phyloP scores from a whole-genome alignment of 1,140 invertebrate genomes.

The Leptopilina boulardi region DNA sequence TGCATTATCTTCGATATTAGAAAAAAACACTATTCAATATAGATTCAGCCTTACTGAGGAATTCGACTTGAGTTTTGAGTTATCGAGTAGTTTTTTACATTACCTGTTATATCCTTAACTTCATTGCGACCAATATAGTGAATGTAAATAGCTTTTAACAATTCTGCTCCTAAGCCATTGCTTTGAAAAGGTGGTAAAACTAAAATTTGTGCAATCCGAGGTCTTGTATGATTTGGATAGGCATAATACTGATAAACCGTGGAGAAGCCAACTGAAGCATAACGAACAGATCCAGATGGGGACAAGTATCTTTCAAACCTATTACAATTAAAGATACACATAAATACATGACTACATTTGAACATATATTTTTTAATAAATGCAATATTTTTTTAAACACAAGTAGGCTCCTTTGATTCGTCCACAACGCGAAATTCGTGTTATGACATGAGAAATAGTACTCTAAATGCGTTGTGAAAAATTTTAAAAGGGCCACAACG shows the following conservation, averaged over 20 bases:
- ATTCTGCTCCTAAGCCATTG: constrained; percentile 87
- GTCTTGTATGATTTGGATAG: constrained; percentile 90
- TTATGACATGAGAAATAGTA: too few relatives aligned
- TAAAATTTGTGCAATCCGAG: constrained; percentile 94
- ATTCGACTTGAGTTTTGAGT: too few relatives aligned
- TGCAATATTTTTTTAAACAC: too few relatives aligned
- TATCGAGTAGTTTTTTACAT: too few relatives aligned
- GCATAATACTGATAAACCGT: constrained; percentile 97
- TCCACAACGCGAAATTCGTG: too few relatives aligned
- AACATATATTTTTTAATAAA: too few relatives aligned
- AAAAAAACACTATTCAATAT: too few relatives aligned
- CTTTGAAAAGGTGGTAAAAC: constrained; percentile 93
- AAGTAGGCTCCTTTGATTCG: too few relatives aligned
- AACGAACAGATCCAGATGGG: constrained; percentile 79
- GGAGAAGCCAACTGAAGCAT: constrained; percentile 90
- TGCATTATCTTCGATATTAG: too few relatives aligned
- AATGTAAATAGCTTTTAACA: constrained; percentile 87
- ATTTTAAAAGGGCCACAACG: too few relatives aligned
- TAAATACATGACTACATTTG: background rate
- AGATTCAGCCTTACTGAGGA: too few relatives aligned
- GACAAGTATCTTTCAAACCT: constrained; percentile 90
- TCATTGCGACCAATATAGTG: constrained; percentile 82
- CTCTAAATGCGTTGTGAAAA: background rate
- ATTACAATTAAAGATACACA: constrained; percentile 46
- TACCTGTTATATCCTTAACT: constrained; percentile 92